phyloP scores from a whole-genome alignment of 2,113 vertebrate species.

The Erinaceus europaeus region DNA sequence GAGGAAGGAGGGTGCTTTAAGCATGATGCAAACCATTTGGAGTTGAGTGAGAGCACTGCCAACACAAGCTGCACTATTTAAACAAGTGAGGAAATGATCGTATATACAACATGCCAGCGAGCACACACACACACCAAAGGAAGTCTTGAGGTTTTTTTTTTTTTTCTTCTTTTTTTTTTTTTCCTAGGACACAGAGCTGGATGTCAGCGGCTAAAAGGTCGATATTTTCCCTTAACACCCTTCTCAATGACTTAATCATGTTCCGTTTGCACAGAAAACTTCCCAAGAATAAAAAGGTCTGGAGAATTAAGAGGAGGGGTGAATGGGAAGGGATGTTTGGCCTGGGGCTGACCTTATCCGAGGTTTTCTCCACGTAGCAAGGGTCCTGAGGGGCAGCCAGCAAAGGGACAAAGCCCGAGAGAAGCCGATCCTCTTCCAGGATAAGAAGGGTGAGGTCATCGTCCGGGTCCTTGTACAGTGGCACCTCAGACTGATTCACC shows the following conservation, averaged over 20 bases:
- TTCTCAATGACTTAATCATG: conserved; percentile 95
- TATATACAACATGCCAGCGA: conserved; percentile 98
- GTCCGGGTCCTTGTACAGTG: conserved; percentile 95
- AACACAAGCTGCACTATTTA: conserved; percentile 99
- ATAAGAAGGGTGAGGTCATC: conserved; percentile 95
- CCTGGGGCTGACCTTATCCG: conserved; percentile 89
- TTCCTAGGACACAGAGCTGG: conserved; percentile 88
- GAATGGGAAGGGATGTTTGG: conserved; percentile 79
- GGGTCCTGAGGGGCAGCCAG: conserved; percentile 97
- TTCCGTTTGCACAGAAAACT: conserved; percentile 92
- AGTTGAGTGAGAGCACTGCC: conserved; percentile 93
- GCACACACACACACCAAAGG: conserved; percentile 85
- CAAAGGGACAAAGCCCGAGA: conserved; percentile 96
- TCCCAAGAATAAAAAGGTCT: conserved; percentile 91
- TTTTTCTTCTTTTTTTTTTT: too few species aligned
- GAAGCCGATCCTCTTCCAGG: conserved; percentile 95
- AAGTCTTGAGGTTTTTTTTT: conserved; percentile 88
- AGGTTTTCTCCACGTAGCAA: conserved; percentile 95
- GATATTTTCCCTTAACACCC: conserved; percentile 98
- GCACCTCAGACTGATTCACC: conserved; percentile 95
- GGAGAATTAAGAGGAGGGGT: conserved; percentile 76
- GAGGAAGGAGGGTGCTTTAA: conserved; percentile 90
- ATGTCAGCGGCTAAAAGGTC: conserved; percentile 96
- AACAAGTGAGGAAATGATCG: conserved; percentile 99
- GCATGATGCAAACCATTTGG: conserved; percentile 99